A percentile compares a stretch with the other conserved stretches of the same genome.
phyloP scores from a whole-genome alignment of 2,888 invertebrate species.

The Entomobrya proxima region DNA sequence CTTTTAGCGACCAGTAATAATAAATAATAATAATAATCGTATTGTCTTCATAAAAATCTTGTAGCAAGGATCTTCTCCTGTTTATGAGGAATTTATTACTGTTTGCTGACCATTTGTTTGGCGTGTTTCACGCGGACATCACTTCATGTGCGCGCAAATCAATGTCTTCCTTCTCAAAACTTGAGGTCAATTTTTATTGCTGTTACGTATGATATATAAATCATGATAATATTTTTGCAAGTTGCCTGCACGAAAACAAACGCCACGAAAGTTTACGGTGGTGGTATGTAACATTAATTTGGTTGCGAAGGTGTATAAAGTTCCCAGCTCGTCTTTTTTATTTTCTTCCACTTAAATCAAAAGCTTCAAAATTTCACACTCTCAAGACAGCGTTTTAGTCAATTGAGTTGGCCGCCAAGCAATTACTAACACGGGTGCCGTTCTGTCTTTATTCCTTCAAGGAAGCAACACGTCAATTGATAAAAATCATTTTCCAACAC shows the following conservation, averaged over 20 bases:
- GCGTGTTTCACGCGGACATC: conserved; percentile 1
- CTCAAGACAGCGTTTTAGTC: too few relatives aligned
- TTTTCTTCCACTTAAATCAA: too few relatives aligned
- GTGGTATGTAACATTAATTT: neutral
- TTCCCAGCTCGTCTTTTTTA: too few relatives aligned
- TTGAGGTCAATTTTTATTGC: conserved; percentile 1
- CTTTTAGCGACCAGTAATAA: neutral
- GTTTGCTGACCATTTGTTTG: neutral
- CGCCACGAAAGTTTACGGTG: neutral
- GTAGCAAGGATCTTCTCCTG: neutral
- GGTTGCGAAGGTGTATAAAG: too few relatives aligned
- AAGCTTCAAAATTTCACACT: too few relatives aligned
- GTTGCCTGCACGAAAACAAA: neutral
- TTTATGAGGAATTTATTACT: neutral
- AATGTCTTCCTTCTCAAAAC: neutral
- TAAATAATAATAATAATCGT: neutral
- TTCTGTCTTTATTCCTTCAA: too few relatives aligned
- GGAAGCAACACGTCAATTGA: too few relatives aligned
- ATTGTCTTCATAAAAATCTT: neutral
- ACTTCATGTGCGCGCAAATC: neutral
- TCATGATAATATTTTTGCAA: neutral
- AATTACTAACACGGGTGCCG: too few relatives aligned
- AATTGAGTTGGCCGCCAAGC: too few relatives aligned
- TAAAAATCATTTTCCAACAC: too few relatives aligned
- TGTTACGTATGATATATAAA: neutral